Base-by-base conservation (phyloP, 2,797 vertebrate species). In the Rhinatrema bivittatum region DNA sequence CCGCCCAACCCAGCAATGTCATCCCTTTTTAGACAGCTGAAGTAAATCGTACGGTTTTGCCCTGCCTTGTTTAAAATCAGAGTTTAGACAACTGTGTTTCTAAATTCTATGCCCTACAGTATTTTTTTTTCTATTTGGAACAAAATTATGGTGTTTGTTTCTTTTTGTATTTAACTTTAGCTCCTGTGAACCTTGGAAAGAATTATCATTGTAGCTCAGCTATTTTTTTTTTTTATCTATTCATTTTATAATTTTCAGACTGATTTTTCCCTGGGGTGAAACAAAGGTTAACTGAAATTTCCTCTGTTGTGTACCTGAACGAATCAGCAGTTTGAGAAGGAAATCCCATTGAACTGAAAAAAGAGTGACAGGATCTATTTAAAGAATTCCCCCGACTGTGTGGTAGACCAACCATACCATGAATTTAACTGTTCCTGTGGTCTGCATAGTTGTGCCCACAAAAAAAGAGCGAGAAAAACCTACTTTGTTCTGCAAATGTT, bases 281-380 rank as follows among this genome's bases (percentile, higher is more conserved):
- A 85, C 76, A 85, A 84, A 87, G 81, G 80, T 86, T 85, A 86
- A 84, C 82, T 84, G 80, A 86, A 85, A 82, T 84, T 81, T 85
- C 69, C 70, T 87, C 81, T 85, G 70, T 79, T 84, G 74, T 82
- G 59, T 84, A 84, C 85, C 81, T 80, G 75, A 85, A 86, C 83
- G 82, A 87, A 85, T 87, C 81, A 82, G 82, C 83, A 84, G 80
- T 84, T 82, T 68, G 68, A 73, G 78, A 70, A 84, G 82, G 81
- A 84, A 85, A 84, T 82, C 81, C 81, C 78, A 84, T 82, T 84
- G 78, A 85, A 82, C 73, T 72, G 62, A 70, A 65, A 63, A 68
- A 70, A 86, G 83, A 83, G 72, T 84, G 80, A 87, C 85, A 85
- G 81, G 77, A 72, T 72, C 78, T 82, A 82, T 86, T 85, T 85